phyloP scores from a whole-genome alignment of 2,888 invertebrate genomes.

The Argyresthia albistria region DNA sequence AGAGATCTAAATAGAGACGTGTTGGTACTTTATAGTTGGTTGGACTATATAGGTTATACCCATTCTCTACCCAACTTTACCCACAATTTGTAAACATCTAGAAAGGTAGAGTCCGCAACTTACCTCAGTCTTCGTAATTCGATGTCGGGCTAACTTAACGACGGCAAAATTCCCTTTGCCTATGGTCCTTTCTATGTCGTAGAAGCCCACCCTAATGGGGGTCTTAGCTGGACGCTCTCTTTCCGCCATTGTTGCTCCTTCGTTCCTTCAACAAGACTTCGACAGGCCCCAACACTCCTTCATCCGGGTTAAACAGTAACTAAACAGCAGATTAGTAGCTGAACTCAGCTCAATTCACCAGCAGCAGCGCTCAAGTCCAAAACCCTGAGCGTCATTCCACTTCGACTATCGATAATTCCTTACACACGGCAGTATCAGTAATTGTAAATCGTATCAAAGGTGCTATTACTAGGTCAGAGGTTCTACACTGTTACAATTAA shows the following conservation, averaged over 20 bases:
- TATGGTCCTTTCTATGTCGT: slow-evolving; percentile 97
- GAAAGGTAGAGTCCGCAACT: slow-evolving; percentile 22
- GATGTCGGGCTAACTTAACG: slow-evolving; percentile 97
- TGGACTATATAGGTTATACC: no score
- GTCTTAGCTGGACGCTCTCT: slow-evolving; percentile 74
- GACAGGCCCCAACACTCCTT: not conserved
- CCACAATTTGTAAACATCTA: no score
- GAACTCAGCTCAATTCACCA: slow-evolving; percentile 3
- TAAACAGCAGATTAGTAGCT: not conserved
- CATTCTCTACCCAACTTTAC: no score
- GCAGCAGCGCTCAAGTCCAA: slow-evolving; percentile 16
- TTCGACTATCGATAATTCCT: slow-evolving; percentile 6
- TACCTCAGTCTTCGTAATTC: slow-evolving; percentile 99
- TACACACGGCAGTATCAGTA: slow-evolving; percentile 1
- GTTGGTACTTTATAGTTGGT: no score
- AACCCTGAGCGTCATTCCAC: slow-evolving; percentile 16
- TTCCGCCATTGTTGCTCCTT: slow-evolving; percentile 54
- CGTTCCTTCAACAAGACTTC: not conserved
- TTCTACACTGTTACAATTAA: not conserved
- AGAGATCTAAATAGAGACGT: no score
- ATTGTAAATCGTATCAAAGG: slow-evolving; percentile 43
- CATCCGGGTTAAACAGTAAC: not conserved
- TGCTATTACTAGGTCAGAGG: slow-evolving; percentile 19
- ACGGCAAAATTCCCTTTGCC: slow-evolving; percentile 99
- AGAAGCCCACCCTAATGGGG: slow-evolving; percentile 94